Evolutionary conservation across 2,888 invertebrate genomes (phyloP), one percentile per base, ranked within the genome.

Genomic region (Aphidius colemani): DNA sequence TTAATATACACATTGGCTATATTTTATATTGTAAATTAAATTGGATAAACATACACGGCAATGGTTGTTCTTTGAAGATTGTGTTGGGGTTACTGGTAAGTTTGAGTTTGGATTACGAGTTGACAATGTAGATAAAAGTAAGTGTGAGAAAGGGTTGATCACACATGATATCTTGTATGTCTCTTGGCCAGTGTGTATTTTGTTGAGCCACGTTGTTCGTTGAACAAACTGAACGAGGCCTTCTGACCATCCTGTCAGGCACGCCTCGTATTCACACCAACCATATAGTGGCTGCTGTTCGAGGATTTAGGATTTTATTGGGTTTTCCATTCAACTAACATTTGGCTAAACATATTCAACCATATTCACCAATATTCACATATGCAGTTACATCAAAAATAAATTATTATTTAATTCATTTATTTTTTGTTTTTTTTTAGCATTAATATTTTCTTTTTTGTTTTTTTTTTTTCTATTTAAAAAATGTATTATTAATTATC

Each of bases 201-300:
- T 68, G 63, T 59, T 70, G 71, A 74, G 71, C 72, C 71, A 66
- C 66, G 66, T 68, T 68, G 71, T 71, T 72, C 71, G 71, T 71
- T 73, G 71, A 73, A 71, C 69, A 74, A 74, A 74, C 74, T 70
- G 59, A 61, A 67, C 69, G 71, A 73, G 74, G 71, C 71, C 71
- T 70, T 64, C 73, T 72, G 73, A 71, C 74, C 72, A 70, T 69
- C 71, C 72, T 72, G 73, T 72, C 71, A 69, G 70, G 71, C 70
- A 71, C 71, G 74, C 70, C 63, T 68, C 71, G 69, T 61, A 71
- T 72, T 67, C 69, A 67, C 66, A 53, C 63, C 51, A 66, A 68
- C 69, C 67, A 30, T 30, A 30, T 30, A 30, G 30, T 30, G 30
- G 30, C 30, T 2, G 66, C 65, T 53, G 18, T 64, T 56, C 71